Conservation (phyloP, 2,888 invertebrate species). For the Sylvicola fuscatus region DNA sequence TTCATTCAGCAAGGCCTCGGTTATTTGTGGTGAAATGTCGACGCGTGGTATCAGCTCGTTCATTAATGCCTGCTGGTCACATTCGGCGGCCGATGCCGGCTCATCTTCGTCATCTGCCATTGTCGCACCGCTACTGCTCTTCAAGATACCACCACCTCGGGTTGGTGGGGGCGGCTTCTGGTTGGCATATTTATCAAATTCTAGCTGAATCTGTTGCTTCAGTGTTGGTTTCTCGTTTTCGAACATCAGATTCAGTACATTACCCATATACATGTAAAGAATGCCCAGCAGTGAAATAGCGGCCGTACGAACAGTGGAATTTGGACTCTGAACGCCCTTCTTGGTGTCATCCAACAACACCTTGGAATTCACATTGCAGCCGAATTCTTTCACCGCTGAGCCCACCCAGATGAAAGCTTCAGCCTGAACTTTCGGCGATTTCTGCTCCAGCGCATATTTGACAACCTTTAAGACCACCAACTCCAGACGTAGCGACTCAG, state of each 20-base stretch:
- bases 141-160: conserved; percentile 33
- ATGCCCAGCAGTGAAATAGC: conserved; percentile 39
- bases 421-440: conserved; percentile 79
- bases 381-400: conserved; percentile 66
- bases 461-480: conserved; percentile 50
- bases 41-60: conserved; percentile 56
- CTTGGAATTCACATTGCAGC: conserved; percentile 57
- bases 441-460: conserved; percentile 61
- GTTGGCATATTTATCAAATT: conserved; percentile 63
- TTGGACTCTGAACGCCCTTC: conserved; percentile 66
- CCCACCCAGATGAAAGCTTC: conserved; percentile 68
- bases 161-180: conserved; percentile 56
- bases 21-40: conserved; percentile 67
- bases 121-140: conserved; percentile 5
- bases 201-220: conserved; percentile 64
- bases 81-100: conserved; percentile 4
- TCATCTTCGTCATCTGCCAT: conserved; percentile 8
- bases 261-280: conserved; percentile 64
- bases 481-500: conserved; percentile 59
- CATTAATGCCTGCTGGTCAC: conserved; percentile 10
- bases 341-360: conserved; percentile 54
- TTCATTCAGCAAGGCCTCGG: conserved; percentile 58
- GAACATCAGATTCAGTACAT: conserved; percentile 47
- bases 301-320: conserved; percentile 62
- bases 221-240: conserved; percentile 73